Percentiles rank a stretch among this genome's conserved stretches.
These are phyloP conservation scores for Andinoacara biseriatus DNA, from an alignment of 2,113 vertebrate genomes.

Conservation along the genomic window DNA sequence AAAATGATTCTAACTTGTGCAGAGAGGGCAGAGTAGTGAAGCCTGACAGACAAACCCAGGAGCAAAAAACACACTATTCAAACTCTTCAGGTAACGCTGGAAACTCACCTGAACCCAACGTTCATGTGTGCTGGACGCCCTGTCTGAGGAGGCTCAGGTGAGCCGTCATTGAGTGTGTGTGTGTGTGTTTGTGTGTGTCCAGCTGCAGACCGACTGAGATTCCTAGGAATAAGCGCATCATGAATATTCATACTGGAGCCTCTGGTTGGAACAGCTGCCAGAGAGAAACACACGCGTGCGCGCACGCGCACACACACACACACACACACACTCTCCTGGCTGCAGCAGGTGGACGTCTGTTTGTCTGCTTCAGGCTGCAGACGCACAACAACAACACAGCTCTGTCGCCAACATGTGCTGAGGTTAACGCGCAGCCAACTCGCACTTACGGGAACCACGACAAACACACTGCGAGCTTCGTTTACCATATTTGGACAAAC, in stretches of 20 bases:
- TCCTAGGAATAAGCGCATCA: constrained; percentile 89
- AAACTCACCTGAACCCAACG: background rate
- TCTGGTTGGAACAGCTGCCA: constrained; percentile 91
- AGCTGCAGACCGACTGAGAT: constrained; percentile 86
- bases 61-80: background rate
- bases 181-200: constrained; percentile 83
- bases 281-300: background rate
- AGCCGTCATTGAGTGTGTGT: constrained; percentile 70
- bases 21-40: background rate
- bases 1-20: background rate
- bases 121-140: background rate
- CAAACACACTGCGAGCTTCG: background rate
- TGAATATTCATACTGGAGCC: constrained; percentile 94
- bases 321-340: background rate
- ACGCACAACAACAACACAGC: constrained; percentile 22
- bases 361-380: constrained; percentile 52
- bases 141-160: background rate
- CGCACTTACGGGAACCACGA: background rate
- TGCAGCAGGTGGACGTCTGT: constrained; percentile 20
- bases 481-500: background rate
- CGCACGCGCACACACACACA: constrained; percentile 6
- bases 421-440: background rate
- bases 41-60: background rate
- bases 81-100: background rate
- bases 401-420: constrained; percentile 15